Evolutionary conservation across 2,113 vertebrate genomes (phyloP), one percentile per base, ranked within the genome.

Genomic region (Gasterosteus aculeatus): DNA sequence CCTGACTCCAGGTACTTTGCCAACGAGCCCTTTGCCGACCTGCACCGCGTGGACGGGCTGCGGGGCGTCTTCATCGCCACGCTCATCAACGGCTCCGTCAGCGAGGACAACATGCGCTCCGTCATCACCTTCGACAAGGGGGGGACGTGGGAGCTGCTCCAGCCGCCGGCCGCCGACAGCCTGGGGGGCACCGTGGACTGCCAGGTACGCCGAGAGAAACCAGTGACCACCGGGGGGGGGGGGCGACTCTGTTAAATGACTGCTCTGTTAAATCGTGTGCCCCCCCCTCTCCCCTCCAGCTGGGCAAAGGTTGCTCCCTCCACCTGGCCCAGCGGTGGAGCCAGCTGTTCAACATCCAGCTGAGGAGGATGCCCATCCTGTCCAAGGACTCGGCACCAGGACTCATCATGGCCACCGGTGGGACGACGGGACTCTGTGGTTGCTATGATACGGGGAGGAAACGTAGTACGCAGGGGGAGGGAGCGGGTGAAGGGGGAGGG

Each of bases 81-180:
- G 0, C 94, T 98, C 73, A 93, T 98, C 69, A 97, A 97, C 0
- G 97, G 97, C 68, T 95, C 96, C 0, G 93, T 96, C 86, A 96
- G 87, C 11, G 97, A 99, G 78, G 95, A 98, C 91, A 99, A 99
- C 93, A 98, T 98, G 97, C 93, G 95, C 11, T 98, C 98, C 0
- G 96, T 99, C 92, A 98, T 99, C 92, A 99, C 98, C 38, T 99
- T 99, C 4, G 98, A 99, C 92, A 99, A 99, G 88, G 98, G 98
- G 0, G 98, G 98, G n/a, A 97, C 97, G 7, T 99, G 98, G 98
- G 97, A 99, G 86, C 94, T 95, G 83, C 95, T 99, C 54, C 96
- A 95, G 93, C 94, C 98, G 0, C 98, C 98, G 0, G 84, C 91
- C 0, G 94, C 95, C 51, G 97, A 96, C 0, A 95, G 72, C 61